Evolutionary conservation across 2,797 vertebrate genomes (phyloP).

Genomic region (Ispidina picta): DNA sequence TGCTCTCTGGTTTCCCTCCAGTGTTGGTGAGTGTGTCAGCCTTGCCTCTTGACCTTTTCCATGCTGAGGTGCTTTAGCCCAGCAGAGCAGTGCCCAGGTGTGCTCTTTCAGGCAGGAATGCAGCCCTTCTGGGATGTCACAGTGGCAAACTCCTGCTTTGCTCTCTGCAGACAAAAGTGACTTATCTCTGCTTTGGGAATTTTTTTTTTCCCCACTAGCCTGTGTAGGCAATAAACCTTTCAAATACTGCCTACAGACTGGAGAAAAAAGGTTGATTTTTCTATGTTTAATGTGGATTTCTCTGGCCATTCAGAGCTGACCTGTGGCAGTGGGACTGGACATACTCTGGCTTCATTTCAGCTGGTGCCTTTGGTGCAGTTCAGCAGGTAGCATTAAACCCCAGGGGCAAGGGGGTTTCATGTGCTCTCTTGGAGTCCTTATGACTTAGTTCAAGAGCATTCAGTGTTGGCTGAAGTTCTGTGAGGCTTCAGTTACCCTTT

Average conservation of each 20-base stretch:
- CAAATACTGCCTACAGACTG: background rate
- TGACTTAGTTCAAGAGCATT: background rate
- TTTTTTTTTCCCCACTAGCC: background rate
- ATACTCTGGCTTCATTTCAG: background rate
- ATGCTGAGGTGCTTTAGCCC: background rate
- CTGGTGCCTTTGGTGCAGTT: background rate
- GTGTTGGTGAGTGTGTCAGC: background rate
- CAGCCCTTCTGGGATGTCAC: background rate
- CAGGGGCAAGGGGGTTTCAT: no score
- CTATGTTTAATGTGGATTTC: background rate
- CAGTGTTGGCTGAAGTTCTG: background rate
- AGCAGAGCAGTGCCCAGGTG: slow-evolving; percentile 59
- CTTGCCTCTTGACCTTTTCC: slow-evolving; percentile 8
- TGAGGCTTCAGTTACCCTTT: background rate
- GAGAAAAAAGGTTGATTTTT: background rate
- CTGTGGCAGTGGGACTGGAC: background rate
- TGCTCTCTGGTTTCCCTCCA: slow-evolving; percentile 25
- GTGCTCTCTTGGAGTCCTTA: background rate
- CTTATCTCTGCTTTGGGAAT: background rate
- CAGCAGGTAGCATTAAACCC: no score
- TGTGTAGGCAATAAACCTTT: background rate
- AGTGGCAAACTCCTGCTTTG: slow-evolving; percentile 14
- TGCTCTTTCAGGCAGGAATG: slow-evolving; percentile 46
- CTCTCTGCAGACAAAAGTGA: background rate
- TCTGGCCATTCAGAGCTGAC: background rate